A percentile compares a stretch with the other conserved stretches of the same genome.
Evolutionary conservation across 37 sponge, comb jelly and placozoan species (phyloP).

Genomic region (Oopsacas minuta): DNA sequence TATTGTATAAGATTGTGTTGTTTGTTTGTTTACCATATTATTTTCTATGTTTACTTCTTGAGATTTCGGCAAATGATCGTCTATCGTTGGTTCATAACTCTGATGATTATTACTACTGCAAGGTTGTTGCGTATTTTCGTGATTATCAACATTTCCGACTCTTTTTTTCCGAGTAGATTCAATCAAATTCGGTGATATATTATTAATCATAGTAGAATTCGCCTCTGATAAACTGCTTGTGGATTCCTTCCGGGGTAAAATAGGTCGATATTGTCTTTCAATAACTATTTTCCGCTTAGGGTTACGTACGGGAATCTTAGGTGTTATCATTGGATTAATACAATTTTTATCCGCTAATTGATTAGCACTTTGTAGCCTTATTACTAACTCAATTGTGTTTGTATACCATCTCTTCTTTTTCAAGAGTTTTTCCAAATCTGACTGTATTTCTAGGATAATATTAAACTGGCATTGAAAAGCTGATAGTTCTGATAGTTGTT

Average conservation of each 20-base stretch:
- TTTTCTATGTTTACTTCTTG: neutral
- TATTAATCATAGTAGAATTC: neutral
- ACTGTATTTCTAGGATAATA: neutral
- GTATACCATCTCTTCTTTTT: neutral
- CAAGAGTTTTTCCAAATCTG: neutral
- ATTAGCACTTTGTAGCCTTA: neutral
- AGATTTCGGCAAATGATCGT: neutral
- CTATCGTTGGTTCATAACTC: neutral
- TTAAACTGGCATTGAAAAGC: neutral
- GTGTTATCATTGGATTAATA: neutral
- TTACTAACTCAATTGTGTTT: neutral
- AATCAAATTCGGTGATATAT: neutral
- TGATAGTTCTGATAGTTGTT: neutral
- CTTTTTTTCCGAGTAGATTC: too few species aligned
- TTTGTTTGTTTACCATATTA: neutral
- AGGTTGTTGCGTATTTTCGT: neutral
- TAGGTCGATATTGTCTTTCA: too few species aligned
- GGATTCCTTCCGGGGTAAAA: too few species aligned
- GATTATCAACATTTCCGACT: neutral
- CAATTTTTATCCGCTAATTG: neutral
- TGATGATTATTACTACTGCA: neutral
- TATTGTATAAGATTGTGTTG: too few species aligned
- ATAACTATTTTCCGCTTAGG: neutral
- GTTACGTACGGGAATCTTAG: neutral
- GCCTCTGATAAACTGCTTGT: neutral